phyloP scores from a whole-genome alignment of 1,140 invertebrate genomes.

The Patella vulgata region DNA sequence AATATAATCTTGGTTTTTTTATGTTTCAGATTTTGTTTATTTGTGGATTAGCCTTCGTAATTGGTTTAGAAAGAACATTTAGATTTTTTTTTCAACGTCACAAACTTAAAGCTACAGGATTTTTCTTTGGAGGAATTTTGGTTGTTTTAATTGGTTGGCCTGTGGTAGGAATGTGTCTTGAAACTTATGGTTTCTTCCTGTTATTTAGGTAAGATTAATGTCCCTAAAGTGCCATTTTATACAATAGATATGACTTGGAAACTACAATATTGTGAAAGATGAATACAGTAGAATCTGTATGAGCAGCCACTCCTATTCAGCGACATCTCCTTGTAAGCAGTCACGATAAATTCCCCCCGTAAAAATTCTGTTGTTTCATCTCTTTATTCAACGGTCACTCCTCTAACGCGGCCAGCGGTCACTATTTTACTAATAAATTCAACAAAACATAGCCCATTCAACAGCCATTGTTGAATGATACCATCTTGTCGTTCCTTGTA shows the following conservation, averaged over 20 bases:
- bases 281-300: too few species aligned
- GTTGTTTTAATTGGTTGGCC: constrained; percentile 97
- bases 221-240: background rate
- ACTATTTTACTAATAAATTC: too few species aligned
- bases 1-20: constrained; percentile 19
- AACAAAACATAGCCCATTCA: too few species aligned
- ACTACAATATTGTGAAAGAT: too few species aligned
- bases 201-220: constrained; percentile 71
- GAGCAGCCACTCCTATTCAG: too few species aligned
- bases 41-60: constrained; percentile 92
- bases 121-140: constrained; percentile 95
- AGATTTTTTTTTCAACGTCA: constrained; percentile 98
- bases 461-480: too few species aligned
- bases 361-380: too few species aligned
- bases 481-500: too few species aligned
- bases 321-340: too few species aligned
- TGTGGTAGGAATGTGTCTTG: constrained; percentile 94
- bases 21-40: constrained; percentile 90
- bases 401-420: too few species aligned
- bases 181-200: constrained; percentile 79
- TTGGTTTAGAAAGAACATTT: constrained; percentile 94
- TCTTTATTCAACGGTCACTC: too few species aligned
- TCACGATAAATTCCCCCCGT: too few species aligned
- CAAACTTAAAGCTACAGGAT: constrained; percentile 90
- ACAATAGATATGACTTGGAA: background rate